Evolutionary conservation across 2,113 vertebrate genomes (phyloP).

Genomic region (Xiphophorus hellerii): DNA sequence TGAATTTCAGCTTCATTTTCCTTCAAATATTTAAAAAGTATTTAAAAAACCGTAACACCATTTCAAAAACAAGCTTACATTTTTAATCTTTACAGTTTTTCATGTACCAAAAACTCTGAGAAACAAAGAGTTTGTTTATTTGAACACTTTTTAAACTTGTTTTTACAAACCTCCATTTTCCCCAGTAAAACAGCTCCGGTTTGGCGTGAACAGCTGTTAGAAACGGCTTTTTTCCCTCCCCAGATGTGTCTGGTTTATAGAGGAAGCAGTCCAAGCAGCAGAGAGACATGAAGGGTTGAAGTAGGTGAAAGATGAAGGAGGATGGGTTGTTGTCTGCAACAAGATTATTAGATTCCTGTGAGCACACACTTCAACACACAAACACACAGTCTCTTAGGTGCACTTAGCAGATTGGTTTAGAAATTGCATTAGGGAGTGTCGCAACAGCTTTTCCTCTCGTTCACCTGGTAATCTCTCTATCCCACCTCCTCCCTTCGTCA

Average conservation of each 20-base stretch:
- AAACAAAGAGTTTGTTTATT: too few species aligned
- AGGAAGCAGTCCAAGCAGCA: constrained; percentile 9
- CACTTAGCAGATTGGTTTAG: constrained; percentile 80
- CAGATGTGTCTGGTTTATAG: constrained; percentile 5
- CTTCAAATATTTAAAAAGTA: too few species aligned
- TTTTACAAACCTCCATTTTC: not conserved
- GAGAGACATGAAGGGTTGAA: constrained; percentile 7
- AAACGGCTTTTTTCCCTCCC: not conserved
- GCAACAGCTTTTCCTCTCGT: constrained; percentile 68
- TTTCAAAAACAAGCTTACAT: not conserved
- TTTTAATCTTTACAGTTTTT: too few species aligned
- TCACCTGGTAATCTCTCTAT: constrained; percentile 70
- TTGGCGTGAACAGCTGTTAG: not conserved
- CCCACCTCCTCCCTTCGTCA: constrained; percentile 18
- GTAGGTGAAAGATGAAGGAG: constrained; percentile 22
- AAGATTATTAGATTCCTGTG: constrained; percentile 64
- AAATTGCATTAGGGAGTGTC: constrained; percentile 76
- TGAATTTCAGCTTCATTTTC: too few species aligned
- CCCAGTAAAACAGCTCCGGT: not conserved
- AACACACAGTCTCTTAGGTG: constrained; percentile 55
- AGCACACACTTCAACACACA: constrained; percentile 54
- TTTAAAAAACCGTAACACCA: too few species aligned
- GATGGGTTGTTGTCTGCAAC: constrained; percentile 54
- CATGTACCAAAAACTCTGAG: too few species aligned
- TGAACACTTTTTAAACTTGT: too few species aligned